phyloP scores from a whole-genome alignment of 2,113 vertebrate genomes.

The Strigops habroptila region DNA sequence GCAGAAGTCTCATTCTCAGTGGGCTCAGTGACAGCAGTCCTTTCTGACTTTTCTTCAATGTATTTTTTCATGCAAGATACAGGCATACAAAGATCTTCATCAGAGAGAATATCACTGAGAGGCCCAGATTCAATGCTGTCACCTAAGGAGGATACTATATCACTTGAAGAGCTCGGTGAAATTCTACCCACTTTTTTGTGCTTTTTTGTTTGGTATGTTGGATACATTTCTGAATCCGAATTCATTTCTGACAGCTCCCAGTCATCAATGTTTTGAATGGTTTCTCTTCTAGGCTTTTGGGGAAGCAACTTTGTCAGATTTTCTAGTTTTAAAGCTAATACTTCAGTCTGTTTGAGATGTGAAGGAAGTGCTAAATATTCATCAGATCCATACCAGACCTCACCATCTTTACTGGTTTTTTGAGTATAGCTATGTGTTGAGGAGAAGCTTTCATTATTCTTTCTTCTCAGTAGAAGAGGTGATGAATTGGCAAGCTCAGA shows the following conservation, averaged over 20 bases:
- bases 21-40: background rate
- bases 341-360: constrained; percentile 91
- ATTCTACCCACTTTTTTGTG: constrained; percentile 72
- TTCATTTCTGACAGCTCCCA: constrained; percentile 95
- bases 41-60: constrained; percentile 52
- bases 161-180: constrained; percentile 90
- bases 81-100: constrained; percentile 78
- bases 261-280: constrained; percentile 89
- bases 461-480: constrained; percentile 34
- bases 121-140: constrained; percentile 91
- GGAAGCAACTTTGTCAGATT: constrained; percentile 87
- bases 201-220: constrained; percentile 71
- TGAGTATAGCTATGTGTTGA: constrained; percentile 11
- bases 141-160: constrained; percentile 84
- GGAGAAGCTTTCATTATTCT: constrained; percentile 50
- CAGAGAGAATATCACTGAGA: constrained; percentile 87
- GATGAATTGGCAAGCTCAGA: constrained; percentile 56
- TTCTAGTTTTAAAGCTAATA: constrained; percentile 89
- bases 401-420: constrained; percentile 47
- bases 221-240: constrained; percentile 83
- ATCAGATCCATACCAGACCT: constrained; percentile 92
- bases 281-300: constrained; percentile 77
- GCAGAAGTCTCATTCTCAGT: constrained; percentile 65
- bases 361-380: constrained; percentile 95
- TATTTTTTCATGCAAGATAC: constrained; percentile 66